Evolutionary conservation across 2,888 invertebrate species (phyloP), one percentile per base, ranked within the genome.

Genomic region (Neoascia interrupta): DNA sequence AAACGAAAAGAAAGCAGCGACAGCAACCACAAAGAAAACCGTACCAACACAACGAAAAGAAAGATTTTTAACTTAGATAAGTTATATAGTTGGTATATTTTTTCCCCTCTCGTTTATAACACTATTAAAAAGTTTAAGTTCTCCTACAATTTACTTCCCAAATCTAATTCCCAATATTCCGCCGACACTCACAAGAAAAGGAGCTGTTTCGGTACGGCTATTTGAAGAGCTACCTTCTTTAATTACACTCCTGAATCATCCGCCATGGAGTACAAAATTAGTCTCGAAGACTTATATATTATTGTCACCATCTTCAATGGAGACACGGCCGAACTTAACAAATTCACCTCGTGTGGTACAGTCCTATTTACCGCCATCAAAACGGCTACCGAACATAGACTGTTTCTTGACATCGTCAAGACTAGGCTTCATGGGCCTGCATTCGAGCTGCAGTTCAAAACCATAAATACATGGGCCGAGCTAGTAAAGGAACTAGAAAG

Each of bases 261-360:
- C 28, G 18, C 4, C n/a, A 54, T 54, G 58, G 28, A 45, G 1
- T 18, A 19, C 2, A 58, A 58, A 43, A 15, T 43, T 4, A 31
- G 11, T 26, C 31, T 43, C 6, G 19, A 19, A 13, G 41, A 58
- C 19, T 13, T 58, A 19, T 41, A 34, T 8, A 31, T 5, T 37
- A 43, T 58, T 19, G 13, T 45, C 23, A 21, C 36, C n/a, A 16
- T 34, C 10, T 60, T 45, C 34, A 18, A 18, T 19, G 49, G 61
- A 16, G 39, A 49, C 8, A 31, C 63, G n/a, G 21, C 5, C 0
- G 21, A 41, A n/a, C 21, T 51, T 0, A 34, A 51, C 18, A 43
- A 63, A 10, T 63, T 63, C n/a, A 36, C 53, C 1, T 39, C 51
- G 1, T 43, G 36, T n/a, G 41, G 43, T 6, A 34, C 41, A 5